These are phyloP conservation scores for Hyalella azteca DNA, from an alignment of 2,888 invertebrate genomes.

Conservation along the genomic window DNA sequence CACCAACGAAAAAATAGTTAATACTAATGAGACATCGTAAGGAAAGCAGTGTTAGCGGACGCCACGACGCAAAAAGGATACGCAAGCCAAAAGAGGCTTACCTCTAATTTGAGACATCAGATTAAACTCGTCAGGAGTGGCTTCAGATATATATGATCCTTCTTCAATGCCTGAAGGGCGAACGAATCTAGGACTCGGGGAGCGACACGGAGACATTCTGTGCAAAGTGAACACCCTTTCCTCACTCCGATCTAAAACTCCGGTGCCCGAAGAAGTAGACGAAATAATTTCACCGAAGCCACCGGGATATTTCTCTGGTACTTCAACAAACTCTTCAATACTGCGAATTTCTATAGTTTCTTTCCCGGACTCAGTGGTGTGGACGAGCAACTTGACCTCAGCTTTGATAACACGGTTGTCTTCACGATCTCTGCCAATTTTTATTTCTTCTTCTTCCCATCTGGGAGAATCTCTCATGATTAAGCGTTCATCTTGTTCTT, in stretches of 20 bases:
- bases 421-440: constrained; percentile 51
- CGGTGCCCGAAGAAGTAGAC: constrained; percentile 33
- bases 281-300: constrained; percentile 40
- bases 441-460: constrained; percentile 58
- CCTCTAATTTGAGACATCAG: constrained; percentile 59
- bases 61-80: constrained; percentile 51
- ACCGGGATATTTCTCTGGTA: constrained; percentile 47
- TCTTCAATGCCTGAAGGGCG: constrained; percentile 42
- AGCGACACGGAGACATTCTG: constrained; percentile 22
- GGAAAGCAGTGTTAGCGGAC: constrained; percentile 52
- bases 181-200: constrained; percentile 56
- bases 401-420: constrained; percentile 62
- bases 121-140: constrained; percentile 56
- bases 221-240: constrained; percentile 39
- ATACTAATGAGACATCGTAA: not conserved
- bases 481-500: constrained; percentile 52
- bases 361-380: constrained; percentile 65
- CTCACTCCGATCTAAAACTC: not conserved
- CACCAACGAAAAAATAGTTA: constrained; percentile 2
- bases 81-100: constrained; percentile 57
- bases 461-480: constrained; percentile 57
- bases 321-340: constrained; percentile 62
- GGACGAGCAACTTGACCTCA: constrained; percentile 67
- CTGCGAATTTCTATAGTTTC: constrained; percentile 67
- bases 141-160: constrained; percentile 47